Evolutionary conservation across 2,888 invertebrate species (phyloP), one percentile per base, ranked within the genome.

Genomic region (Odontomyia ornata): DNA sequence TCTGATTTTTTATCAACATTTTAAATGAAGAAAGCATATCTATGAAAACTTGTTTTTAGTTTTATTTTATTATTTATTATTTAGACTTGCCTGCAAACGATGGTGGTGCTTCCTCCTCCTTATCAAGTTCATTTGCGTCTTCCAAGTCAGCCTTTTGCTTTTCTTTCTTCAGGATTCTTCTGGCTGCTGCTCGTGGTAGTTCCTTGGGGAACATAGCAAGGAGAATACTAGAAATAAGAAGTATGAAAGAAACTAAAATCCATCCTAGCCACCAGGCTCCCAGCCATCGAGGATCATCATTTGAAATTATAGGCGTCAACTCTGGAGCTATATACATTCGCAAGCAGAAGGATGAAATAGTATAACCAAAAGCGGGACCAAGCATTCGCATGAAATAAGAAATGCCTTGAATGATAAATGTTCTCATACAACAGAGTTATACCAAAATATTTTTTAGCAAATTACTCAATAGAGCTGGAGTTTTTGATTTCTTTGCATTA

Each of bases 201-300:
- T 91, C 90, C 81, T 91, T 91, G 0, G 93, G 93, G 80, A 93
- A 93, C 77, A 93, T 87, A 0, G 91, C 90, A 18, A 93, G 83
- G 1, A 93, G 86, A 0, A 85, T 88, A 0, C 91, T 90, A 11
- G 91, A 89, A 7, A 91, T 79, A 57, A 91, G 87, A 21, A 92
- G 86, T 1, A 91, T 83, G 0, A 88, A 83, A 15, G 90, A 91
- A 57, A 92, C 84, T 18, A 93, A 88, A 25, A 92, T 86, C 91
- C 92, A 93, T 0, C 93, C 93, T 64, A 93, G 83, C 93, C 93
- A 94, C 93, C 93, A 94, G 18, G 94, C 93, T 0, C 94, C 94
- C 60, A 94, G 86, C 94, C 94, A 94, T 80, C 93, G 88, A 0
- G 93, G 93, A 86, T 93, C 93, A 76, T 88, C 88, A 77, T 88